phyloP scores from a whole-genome alignment of 2,888 invertebrate genomes.

The Nezara viridula region DNA sequence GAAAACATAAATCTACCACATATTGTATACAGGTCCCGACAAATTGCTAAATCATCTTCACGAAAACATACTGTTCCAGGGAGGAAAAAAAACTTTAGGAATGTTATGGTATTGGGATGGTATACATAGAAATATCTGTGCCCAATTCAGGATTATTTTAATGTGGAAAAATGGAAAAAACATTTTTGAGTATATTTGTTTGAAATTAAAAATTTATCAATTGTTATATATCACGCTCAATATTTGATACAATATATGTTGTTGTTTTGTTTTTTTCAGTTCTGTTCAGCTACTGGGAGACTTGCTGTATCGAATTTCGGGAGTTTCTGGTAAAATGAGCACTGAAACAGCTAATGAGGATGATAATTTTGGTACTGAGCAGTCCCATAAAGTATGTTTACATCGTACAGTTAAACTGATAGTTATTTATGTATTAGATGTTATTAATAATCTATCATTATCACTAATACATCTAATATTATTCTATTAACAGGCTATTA shows the following conservation, averaged over 20 bases:
- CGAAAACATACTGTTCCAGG: no score
- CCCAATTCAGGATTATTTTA: no score
- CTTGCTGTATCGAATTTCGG: slow-evolving; percentile 94
- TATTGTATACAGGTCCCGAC: no score
- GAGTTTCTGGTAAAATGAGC: slow-evolving; percentile 98
- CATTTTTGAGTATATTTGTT: background rate
- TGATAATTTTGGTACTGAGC: slow-evolving; percentile 98
- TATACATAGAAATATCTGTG: no score
- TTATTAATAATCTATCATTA: background rate
- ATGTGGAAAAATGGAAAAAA: no score
- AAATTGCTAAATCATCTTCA: no score
- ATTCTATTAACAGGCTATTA: slow-evolving; percentile 79
- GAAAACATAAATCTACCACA: no score
- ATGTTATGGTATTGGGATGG: no score
- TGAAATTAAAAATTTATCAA: background rate
- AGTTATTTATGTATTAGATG: background rate
- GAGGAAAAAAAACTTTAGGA: no score
- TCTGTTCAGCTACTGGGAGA: slow-evolving; percentile 97
- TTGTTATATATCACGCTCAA: background rate
- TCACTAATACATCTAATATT: slow-evolving; percentile 57
- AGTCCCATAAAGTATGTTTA: slow-evolving; percentile 77
- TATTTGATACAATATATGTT: slow-evolving; percentile 47
- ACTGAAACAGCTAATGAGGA: slow-evolving; percentile 98
- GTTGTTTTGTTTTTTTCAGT: slow-evolving; percentile 74
- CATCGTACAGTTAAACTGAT: background rate